Conservation (phyloP, 2,888 invertebrate genomes). For the Drepana falcataria region DNA sequence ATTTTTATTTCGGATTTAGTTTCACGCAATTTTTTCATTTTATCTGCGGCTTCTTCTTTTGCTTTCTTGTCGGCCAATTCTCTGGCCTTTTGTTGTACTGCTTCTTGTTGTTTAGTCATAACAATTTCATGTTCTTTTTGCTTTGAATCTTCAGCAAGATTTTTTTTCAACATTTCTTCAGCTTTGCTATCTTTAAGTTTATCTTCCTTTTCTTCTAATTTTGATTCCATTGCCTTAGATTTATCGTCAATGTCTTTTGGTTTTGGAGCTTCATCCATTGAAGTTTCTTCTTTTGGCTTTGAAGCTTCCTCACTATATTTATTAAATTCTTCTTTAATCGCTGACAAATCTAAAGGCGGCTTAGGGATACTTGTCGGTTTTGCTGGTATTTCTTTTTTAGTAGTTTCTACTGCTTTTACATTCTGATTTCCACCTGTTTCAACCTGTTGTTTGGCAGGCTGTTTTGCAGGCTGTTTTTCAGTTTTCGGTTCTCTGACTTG, state of each 20-base stretch:
- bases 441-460: neutral
- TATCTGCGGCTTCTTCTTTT: constrained; percentile 3
- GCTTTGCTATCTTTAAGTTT: constrained; percentile 10
- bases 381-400: neutral
- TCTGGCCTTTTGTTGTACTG: constrained; percentile 12
- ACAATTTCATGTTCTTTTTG: constrained; percentile 5
- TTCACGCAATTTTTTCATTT: constrained; percentile 9
- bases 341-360: neutral
- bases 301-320: neutral
- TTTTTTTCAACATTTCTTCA: constrained; percentile 1
- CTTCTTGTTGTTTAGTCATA: constrained; percentile 8
- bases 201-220: constrained; percentile 7
- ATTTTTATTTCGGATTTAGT: constrained; percentile 5
- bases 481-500: neutral
- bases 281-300: neutral
- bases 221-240: constrained; percentile 4
- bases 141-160: constrained; percentile 9
- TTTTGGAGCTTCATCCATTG: neutral
- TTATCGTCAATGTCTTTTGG: neutral
- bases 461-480: neutral
- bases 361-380: neutral
- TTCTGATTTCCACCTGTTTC: neutral
- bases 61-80: constrained; percentile 12
- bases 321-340: neutral
- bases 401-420: neutral